These are phyloP conservation scores for Recurvirostra avosetta DNA, from an alignment of 2,113 vertebrate genomes.

Conservation along the genomic window DNA sequence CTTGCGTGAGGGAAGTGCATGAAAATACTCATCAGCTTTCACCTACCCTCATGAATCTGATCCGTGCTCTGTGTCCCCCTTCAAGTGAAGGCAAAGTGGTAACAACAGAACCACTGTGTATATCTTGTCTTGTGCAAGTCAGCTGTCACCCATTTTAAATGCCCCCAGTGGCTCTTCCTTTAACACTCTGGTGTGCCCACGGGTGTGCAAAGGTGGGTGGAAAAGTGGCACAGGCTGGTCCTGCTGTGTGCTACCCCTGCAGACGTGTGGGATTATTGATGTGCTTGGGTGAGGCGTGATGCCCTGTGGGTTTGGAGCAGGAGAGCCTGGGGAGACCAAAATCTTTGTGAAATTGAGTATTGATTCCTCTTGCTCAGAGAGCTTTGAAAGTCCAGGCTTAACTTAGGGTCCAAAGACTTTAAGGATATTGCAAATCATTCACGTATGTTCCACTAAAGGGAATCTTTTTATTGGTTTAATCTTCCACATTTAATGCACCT, in stretches of 20 bases:
- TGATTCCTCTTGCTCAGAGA: constrained; percentile 19
- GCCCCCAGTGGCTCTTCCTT: not conserved
- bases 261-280: not conserved
- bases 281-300: not conserved
- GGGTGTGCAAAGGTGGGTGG: not conserved
- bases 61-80: too few species aligned
- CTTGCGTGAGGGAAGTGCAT: not conserved
- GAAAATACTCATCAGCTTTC: not conserved
- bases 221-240: not conserved
- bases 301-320: not conserved
- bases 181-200: fast-evolving
- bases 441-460: not conserved
- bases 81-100: not conserved
- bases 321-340: not conserved
- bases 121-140: fast-evolving
- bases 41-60: not conserved
- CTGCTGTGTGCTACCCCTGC: not conserved
- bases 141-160: not conserved
- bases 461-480: not conserved
- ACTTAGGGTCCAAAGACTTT: not conserved
- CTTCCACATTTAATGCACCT: not conserved
- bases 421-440: not conserved
- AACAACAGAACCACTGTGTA: not conserved
- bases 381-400: not conserved
- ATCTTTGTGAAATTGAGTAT: constrained; percentile 57